Evolutionary conservation across 2,797 vertebrate species (phyloP).

Genomic region (Myotis daubentonii): DNA sequence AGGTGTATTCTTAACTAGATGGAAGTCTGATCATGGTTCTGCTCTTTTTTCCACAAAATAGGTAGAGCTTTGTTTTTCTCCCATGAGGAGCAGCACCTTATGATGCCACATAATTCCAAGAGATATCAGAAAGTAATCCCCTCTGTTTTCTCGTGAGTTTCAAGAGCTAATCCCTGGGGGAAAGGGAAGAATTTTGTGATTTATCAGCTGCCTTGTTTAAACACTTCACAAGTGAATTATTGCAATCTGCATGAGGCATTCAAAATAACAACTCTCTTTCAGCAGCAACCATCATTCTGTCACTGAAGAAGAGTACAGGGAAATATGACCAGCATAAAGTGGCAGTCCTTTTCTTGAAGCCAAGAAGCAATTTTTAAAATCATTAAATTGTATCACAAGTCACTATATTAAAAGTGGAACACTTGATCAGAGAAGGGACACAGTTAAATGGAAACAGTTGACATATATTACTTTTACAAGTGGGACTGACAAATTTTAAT

Average conservation of each 20-base stretch:
- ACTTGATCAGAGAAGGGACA: slow-evolving; percentile 12
- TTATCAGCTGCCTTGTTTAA: slow-evolving; percentile 76
- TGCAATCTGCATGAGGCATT: slow-evolving; percentile 63
- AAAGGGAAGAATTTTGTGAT: slow-evolving; percentile 74
- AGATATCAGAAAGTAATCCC: slow-evolving; percentile 79
- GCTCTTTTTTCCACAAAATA: slow-evolving; percentile 65
- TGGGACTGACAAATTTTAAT: slow-evolving; percentile 45
- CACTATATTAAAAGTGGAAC: slow-evolving; percentile 36
- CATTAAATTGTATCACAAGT: slow-evolving; percentile 20
- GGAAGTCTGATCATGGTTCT: slow-evolving; percentile 48
- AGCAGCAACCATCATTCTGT: slow-evolving; percentile 60
- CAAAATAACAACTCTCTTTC: slow-evolving; percentile 67
- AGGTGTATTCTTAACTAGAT: slow-evolving; percentile 61
- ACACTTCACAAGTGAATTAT: slow-evolving; percentile 68
- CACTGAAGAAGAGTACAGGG: slow-evolving; percentile 31
- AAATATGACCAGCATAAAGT: slow-evolving; percentile 47
- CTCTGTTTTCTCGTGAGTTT: slow-evolving; percentile 56
- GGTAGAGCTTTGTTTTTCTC: slow-evolving; percentile 62
- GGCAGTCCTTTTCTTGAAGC: slow-evolving; percentile 61
- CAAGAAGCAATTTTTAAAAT: slow-evolving; percentile 49
- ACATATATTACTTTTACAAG: slow-evolving; percentile 26
- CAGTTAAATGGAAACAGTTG: neutral
- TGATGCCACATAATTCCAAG: slow-evolving; percentile 71
- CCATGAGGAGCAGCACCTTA: slow-evolving; percentile 52
- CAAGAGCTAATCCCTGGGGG: slow-evolving; percentile 71